Evolutionary conservation across 1,140 invertebrate species (phyloP), one percentile per base, ranked within the genome.

Genomic region (Sinella curviseta): DNA sequence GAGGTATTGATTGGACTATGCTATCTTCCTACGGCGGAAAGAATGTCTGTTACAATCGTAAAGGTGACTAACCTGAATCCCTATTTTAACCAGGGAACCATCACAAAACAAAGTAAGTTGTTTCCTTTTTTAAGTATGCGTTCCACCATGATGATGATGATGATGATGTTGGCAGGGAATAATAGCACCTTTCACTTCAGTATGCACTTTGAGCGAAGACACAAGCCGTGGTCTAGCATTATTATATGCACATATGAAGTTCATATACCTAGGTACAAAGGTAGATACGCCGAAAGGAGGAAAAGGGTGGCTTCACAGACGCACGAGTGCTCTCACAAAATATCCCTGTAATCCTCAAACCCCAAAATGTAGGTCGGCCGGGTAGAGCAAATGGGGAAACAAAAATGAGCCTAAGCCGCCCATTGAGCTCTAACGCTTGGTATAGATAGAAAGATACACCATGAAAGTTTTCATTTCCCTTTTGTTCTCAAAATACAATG

Each of bases 1-100:
- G 81, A 84, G 20, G 48, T 84, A n/a, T 48, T 84, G 33, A 48
- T 84, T 39, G 83, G 83, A 74, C 78, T 84, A 2, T 84, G 83
- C 76, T 82, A 82, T 33, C 78, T 84, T 33, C 83, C 83, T 31
- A 84, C 83, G 16, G 81, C 83, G 1, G 83, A 84, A 67, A 36
- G 83, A 54, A 81, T 84, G 79, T 82, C 83, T 31, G 83, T 84
- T 4, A 81, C 81, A 24, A 80, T 84, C 35, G 77, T 81, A 36
- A 84, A 82, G 73, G 81, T 81, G 54, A 84, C 79, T 28, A 84
- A 82, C 78, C 73, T 84, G n/a, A 84, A 84, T 77, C 83, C 83
- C 39, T 82, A 82, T 78, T 84, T 81, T 39, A 82, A 70, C 76
- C 80, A 82, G 78, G 83, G 83, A 76, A 81, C 80, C 4, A 81